A percentile compares a stretch with the other conserved stretches of the same genome.
Conservation (phyloP, 1,140 invertebrate species). For the Euwallacea fornicatus region DNA sequence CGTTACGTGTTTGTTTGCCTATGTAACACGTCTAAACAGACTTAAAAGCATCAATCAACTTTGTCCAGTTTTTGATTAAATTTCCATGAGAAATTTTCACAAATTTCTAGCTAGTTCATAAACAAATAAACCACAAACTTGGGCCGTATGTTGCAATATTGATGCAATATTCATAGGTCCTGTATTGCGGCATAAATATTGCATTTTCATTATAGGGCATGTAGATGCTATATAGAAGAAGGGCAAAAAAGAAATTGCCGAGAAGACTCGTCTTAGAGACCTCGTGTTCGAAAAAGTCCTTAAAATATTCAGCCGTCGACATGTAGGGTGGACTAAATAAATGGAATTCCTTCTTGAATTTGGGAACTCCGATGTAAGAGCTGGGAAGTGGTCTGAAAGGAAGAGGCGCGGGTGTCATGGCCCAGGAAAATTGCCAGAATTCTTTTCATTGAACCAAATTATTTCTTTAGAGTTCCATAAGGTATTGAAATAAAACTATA, state of each 20-base stretch:
- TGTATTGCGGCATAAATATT: conserved; percentile 13
- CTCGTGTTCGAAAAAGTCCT: conserved; percentile 8
- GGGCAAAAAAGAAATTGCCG: conserved; percentile 21
- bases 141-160: neutral
- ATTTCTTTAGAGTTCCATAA: too few species aligned
- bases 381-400: too few species aligned
- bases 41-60: neutral
- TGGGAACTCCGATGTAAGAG: neutral
- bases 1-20: neutral
- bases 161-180: neutral
- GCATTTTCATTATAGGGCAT: conserved; percentile 11
- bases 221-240: conserved; percentile 10
- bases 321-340: conserved; percentile 10
- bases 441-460: too few species aligned
- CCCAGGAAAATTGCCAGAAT: too few species aligned
- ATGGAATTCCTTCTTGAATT: conserved; percentile 19
- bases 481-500: too few species aligned
- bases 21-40: neutral
- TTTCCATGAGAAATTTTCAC: neutral
- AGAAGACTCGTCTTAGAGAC: neutral
- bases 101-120: neutral
- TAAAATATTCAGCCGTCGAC: conserved; percentile 19
- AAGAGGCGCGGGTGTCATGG: too few species aligned
- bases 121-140: neutral
- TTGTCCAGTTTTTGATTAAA: neutral